Conservation (phyloP, 2,888 invertebrate species). For the Chouioia cunea region DNA sequence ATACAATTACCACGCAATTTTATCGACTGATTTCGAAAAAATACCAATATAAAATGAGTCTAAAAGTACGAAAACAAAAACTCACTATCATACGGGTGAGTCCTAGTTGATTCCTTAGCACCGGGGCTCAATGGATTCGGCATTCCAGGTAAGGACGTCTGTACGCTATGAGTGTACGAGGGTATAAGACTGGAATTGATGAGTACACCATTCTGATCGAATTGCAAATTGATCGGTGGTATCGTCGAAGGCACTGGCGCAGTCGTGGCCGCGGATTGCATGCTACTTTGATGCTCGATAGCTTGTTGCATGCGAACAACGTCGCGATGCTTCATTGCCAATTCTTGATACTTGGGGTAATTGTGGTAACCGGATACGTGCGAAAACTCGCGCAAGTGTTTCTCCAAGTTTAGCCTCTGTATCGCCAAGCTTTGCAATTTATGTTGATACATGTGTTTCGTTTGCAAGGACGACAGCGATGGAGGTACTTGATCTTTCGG, state of each 20-base stretch:
- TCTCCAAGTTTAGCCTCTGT: slow-evolving; percentile 61
- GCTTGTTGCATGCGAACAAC: slow-evolving; percentile 61
- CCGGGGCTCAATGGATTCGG: slow-evolving; percentile 38
- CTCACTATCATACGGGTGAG: slow-evolving; percentile 40
- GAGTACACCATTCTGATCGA: slow-evolving; percentile 65
- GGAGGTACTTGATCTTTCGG: slow-evolving; percentile 34
- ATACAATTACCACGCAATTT: background rate
- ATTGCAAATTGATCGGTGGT: slow-evolving; percentile 64
- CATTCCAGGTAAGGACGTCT: slow-evolving; percentile 12
- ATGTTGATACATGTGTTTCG: slow-evolving; percentile 60
- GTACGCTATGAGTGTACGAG: slow-evolving; percentile 52
- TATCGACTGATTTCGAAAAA: too few species aligned
- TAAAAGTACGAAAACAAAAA: background rate
- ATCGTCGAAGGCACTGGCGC: slow-evolving; percentile 44
- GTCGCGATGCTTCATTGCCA: slow-evolving; percentile 60
- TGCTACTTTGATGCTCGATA: slow-evolving; percentile 58
- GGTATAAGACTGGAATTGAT: slow-evolving; percentile 62
- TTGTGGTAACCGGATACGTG: slow-evolving; percentile 62
- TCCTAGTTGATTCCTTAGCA: slow-evolving; percentile 21
- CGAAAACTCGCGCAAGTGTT: slow-evolving; percentile 59
- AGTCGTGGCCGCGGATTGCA: slow-evolving; percentile 54
- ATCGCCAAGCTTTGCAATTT: slow-evolving; percentile 62
- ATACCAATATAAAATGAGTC: background rate
- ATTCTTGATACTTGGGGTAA: slow-evolving; percentile 65
- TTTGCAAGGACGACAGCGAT: slow-evolving; percentile 50